Evolutionary conservation across 2,888 invertebrate species (phyloP), one percentile per base, ranked within the genome.

Genomic region (Conus canariensis): DNA sequence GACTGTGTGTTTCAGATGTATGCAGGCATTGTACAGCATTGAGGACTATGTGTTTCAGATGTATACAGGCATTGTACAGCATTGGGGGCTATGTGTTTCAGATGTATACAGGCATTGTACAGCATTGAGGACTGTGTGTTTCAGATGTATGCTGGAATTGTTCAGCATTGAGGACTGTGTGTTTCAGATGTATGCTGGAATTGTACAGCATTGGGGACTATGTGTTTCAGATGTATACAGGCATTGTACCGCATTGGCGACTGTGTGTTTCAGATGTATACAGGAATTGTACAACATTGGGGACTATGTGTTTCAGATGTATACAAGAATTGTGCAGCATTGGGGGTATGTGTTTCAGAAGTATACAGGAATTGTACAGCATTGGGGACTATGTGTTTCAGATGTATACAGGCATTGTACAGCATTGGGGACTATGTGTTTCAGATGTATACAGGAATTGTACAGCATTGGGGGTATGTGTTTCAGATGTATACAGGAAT

Each of bases 301-400:
- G 7, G 93, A 0, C 1, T 30, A 2, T 30, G 30, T 30, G 30
- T 74, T 74, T n/a, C 74, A 74, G 74, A 9, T 74, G 93, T 88
- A 90, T 94, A 90, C 90, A 91, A 82, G 93, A 94, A 85, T 56
- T 94, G 8, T 93, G 92, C 85, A 89, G 82, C 30, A 67, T 87
- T 56, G 93, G 93, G 7, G 93, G 0, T 14, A 2, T 10, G 16
- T 85, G 85, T 85, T 25, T 4, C 89, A 89, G 89, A 67, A 93
- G 93, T 88, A 88, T 94, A 89, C 90, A 91, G 87, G 93, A 94
- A 83, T 10, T 94, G 7, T 93, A 92, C 88, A 91, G 90, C 25
- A 70, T 90, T 30, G 94, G 93, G n/a, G 88, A 88, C 14, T 87
- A 93, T 83, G 10, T 90, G n/a, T n/a, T n/a, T n/a, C n/a, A n/a